Evolutionary conservation across 2,797 vertebrate species (phyloP).

Genomic region (Rhinogobio ventralis): DNA sequence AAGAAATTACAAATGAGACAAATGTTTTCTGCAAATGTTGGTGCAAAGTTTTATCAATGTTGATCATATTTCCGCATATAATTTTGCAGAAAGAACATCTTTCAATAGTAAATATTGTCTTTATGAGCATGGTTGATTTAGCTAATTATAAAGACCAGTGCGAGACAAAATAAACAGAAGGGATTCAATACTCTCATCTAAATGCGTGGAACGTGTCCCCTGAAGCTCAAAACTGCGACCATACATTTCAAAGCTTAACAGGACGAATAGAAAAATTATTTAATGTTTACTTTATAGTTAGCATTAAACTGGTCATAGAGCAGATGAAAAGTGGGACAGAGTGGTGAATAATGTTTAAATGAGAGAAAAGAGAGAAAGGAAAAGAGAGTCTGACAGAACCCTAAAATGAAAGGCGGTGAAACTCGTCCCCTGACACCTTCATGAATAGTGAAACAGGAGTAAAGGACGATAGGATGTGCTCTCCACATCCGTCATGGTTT

Average conservation of each 20-base stretch:
- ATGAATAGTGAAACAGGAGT: constrained; percentile 57
- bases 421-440: constrained; percentile 42
- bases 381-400: constrained; percentile 26
- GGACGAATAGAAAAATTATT: background rate
- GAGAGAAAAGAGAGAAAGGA: constrained; percentile 47
- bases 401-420: constrained; percentile 46
- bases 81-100: constrained; percentile 17
- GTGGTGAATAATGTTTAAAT: constrained; percentile 44
- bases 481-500: constrained; percentile 42
- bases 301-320: constrained; percentile 28
- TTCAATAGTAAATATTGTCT: constrained; percentile 31
- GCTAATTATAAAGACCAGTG: constrained; percentile 23
- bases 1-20: background rate
- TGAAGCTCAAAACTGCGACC: background rate
- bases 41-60: background rate
- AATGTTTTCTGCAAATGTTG: background rate
- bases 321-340: constrained; percentile 27
- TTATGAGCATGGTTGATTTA: constrained; percentile 5
- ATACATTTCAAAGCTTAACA: constrained; percentile 1
- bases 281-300: background rate
- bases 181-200: constrained; percentile 1
- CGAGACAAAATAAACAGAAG: constrained; percentile 13
- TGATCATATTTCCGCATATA: background rate
- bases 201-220: background rate
- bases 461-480: constrained; percentile 40